A percentile compares a stretch with the other conserved stretches of the same genome.
These are phyloP conservation scores for Elachura formosa DNA, from an alignment of 2,113 vertebrate species.

Conservation along the genomic window DNA sequence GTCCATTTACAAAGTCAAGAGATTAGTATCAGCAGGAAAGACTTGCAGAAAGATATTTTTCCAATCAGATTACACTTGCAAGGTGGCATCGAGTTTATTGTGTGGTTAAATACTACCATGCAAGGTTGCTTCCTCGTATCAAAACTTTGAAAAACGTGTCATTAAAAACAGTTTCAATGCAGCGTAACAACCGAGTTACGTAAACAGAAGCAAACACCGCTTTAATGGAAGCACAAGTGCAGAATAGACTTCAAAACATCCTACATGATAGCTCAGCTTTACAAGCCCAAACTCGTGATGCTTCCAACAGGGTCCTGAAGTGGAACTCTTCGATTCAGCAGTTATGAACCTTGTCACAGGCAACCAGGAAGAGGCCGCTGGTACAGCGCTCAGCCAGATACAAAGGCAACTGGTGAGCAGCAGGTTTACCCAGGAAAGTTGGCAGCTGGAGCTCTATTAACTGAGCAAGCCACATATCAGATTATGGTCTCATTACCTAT, in stretches of 20 bases:
- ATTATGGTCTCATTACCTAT: neutral
- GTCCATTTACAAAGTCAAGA: neutral
- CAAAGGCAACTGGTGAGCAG: neutral
- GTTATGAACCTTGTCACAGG: neutral
- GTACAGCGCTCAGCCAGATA: neutral
- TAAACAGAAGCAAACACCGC: neutral
- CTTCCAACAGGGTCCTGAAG: neutral
- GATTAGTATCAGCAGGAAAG: neutral
- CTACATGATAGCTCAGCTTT: neutral
- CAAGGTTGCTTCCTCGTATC: fast-evolving
- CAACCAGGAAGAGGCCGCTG: neutral
- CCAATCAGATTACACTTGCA: neutral
- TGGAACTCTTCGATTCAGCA: neutral
- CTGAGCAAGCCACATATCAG: neutral
- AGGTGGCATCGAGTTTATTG: neutral
- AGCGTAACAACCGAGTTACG: neutral
- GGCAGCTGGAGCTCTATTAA: neutral
- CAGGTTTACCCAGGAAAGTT: fast-evolving
- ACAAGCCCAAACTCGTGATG: neutral
- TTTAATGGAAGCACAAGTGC: neutral
- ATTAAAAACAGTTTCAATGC: neutral
- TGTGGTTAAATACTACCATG: neutral
- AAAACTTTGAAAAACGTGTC: neutral
- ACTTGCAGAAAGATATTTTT: neutral
- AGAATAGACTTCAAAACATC: neutral